These are phyloP conservation scores for Mastomys coucha DNA, from an alignment of 2,113 vertebrate species.

Conservation along the genomic window DNA sequence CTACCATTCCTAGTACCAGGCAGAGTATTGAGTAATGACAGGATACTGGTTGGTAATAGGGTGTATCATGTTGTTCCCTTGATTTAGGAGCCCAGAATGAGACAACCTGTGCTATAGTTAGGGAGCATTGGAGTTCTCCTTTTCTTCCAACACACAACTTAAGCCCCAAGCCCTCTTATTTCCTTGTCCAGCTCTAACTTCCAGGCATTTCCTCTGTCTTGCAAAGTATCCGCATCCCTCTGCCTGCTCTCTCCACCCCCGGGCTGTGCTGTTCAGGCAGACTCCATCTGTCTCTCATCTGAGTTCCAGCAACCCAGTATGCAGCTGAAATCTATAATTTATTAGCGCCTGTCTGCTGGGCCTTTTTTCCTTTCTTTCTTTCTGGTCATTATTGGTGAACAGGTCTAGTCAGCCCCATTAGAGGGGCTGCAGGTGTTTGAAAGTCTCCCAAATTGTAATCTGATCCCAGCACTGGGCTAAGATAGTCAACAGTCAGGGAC, in stretches of 20 bases:
- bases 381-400: not conserved
- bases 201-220: not conserved
- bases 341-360: slow-evolving; percentile 63
- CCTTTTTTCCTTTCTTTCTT: slow-evolving; percentile 27
- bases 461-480: not conserved
- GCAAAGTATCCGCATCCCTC: not conserved
- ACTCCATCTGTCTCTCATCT: slow-evolving; percentile 46
- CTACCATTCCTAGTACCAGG: no score
- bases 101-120: not conserved
- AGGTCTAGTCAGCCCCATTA: slow-evolving; percentile 42
- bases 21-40: not conserved
- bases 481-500: not conserved
- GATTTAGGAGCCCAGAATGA: not conserved
- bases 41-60: not conserved
- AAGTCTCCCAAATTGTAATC: not conserved
- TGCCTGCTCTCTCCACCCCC: not conserved
- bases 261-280: slow-evolving; percentile 22
- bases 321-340: slow-evolving; percentile 74
- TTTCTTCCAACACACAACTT: not conserved
- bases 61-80: not conserved
- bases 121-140: not conserved
- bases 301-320: slow-evolving; percentile 14
- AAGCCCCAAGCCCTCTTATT: not conserved
- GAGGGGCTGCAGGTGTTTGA: slow-evolving; percentile 62
- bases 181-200: slow-evolving; percentile 8